Base-by-base conservation (phyloP, 2,797 vertebrate species). In the Bovichtus diacanthus region DNA sequence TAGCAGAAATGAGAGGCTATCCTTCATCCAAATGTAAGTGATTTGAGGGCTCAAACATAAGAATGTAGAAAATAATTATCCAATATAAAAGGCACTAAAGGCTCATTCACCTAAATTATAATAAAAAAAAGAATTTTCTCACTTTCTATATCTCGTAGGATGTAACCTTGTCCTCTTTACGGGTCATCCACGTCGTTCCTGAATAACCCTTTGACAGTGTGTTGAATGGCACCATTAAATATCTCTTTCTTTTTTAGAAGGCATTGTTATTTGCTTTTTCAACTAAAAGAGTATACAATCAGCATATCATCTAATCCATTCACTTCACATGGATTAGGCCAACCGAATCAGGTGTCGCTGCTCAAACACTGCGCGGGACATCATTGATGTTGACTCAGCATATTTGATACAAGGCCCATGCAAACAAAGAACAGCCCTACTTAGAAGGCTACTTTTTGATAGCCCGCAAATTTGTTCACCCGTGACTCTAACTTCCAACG, bases 1-100 rank as follows among this genome's bases (percentile, higher is more conserved):
- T 0, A 31, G 77, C 50, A 46, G 47, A 59, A 41, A 69, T 6
- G 50, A 69, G 21, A 81, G 56, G 19, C 58, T 16, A 6, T 55
- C 50, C 34, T 16, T 54, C 19, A 36, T 43, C 10, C 15, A 16
- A 34, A 53, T 31, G 5, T 16, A n/a, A 16, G 50, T 1, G 19
- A 60, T 41, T 60, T 38, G 13, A 46, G 46, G 2, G 10, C 13
- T 55, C 5, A 64, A 76, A 67, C 15, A n/a, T 10, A 9, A 4
- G 2, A 5, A 78, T 38, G 39, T 18, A 7, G 2, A 43, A 31
- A 61, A 31, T 2, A 53, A 61, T 9, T 0, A 47, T 12, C 18
- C 3, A 0, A 7, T 21, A 53, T 19, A 29, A 44, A 67, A 64
- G 11, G 1, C 9, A 50, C 15, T 49, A 11, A 39, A 63, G 11